Base-by-base conservation (phyloP, 2,888 invertebrate species). In the Zeuzera pyrina region DNA sequence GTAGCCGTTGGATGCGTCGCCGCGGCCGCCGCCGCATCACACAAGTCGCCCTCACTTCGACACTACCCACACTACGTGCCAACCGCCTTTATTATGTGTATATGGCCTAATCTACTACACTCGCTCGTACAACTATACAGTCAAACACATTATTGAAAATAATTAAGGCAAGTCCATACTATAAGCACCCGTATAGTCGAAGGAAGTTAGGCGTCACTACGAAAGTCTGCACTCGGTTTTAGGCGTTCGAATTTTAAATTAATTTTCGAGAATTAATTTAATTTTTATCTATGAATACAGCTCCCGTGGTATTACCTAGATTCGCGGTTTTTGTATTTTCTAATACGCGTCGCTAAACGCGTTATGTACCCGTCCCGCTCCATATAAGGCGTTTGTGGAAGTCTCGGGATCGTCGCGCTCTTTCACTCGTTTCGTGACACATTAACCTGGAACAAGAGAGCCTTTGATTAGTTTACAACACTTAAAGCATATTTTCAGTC, bases 361-460 rank as follows among this genome's bases (percentile, higher is more conserved):
- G 68, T 53, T 41, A 48, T 70, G 53, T 62, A 57, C 67, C 70
- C 64, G 70, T 71, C 72, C 57, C 67, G 76, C 79, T 79, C 78
- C 79, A 79, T 79, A 78, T 79, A 79, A 77, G 65, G 68, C 64
- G 66, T 61, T 74, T 67, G 33, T 34, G 25, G 57, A 49, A 52
- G 58, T 53, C 48, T 54, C 48, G 45, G 54, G 57, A 50, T 58
- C 40, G 55, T 53, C 49, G 43, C 56, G 67, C 70, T 60, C 64
- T 61, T 41, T 71, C 62, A 59, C 59, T 49, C 65, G 55, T 53
- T 48, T 57, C 43, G 42, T 43, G 57, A 54, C 56, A 53, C 59
- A 52, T 61, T 52, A 64, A 69, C 59, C 78, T 78, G 78, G 7
- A 78, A 78, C 78, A 78, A 77, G 42, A 34, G 43, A 57, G 40